A percentile compares a stretch with the other conserved stretches of the same genome.
Conservation (phyloP, 2,797 vertebrate species). For the Ataeniobius toweri region DNA sequence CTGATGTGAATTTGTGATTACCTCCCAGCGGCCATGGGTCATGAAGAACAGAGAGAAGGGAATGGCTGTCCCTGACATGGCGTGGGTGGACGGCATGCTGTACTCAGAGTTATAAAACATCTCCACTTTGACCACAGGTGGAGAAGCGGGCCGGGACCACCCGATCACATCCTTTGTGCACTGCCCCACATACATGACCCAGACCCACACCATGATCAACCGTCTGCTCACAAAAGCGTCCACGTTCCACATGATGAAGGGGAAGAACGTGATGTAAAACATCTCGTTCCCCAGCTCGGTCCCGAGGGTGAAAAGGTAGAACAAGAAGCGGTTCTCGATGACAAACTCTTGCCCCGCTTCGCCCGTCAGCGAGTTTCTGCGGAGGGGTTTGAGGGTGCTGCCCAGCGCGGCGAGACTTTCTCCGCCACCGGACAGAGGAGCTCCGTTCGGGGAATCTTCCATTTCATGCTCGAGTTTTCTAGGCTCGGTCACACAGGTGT, state of each 20-base stretch:
- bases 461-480: conserved; percentile 7
- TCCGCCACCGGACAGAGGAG: conserved; percentile 22
- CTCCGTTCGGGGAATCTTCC: conserved; percentile 59
- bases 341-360: conserved; percentile 86
- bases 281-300: conserved; percentile 96
- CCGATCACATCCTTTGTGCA: conserved; percentile 95
- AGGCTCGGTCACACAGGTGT: accelerated
- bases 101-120: conserved; percentile 98
- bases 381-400: conserved; percentile 75
- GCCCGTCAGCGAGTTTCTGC: conserved; percentile 91
- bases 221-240: conserved; percentile 88
- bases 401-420: neutral
- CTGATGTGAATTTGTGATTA: conserved; percentile 55
- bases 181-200: conserved; percentile 98
- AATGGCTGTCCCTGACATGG: conserved; percentile 97
- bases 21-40: conserved; percentile 93
- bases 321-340: conserved; percentile 85
- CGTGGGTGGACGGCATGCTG: conserved; percentile 98
- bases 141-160: conserved; percentile 91
- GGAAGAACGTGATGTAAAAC: conserved; percentile 95
- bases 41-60: conserved; percentile 89
- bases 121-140: conserved; percentile 95
- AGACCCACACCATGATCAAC: conserved; percentile 92
- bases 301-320: conserved; percentile 90
- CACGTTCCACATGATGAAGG: conserved; percentile 93